phyloP scores from a whole-genome alignment of 2,113 vertebrate genomes.

The Colinus virginianus region DNA sequence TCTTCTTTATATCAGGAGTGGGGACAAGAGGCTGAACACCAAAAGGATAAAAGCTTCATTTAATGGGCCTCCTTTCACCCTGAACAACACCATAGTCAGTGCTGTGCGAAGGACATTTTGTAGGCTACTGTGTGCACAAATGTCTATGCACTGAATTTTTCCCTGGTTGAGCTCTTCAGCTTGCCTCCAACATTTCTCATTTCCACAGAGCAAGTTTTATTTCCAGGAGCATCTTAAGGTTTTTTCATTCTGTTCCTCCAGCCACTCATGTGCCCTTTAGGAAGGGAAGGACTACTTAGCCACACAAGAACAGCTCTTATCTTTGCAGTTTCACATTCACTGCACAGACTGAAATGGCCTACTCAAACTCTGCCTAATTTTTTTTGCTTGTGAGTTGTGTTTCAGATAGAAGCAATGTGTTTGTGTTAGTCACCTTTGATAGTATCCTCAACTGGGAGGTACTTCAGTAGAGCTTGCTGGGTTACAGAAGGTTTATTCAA shows the following conservation, averaged over 20 bases:
- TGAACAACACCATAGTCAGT: rapidly evolving
- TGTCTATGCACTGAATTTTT: not conserved
- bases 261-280: not conserved
- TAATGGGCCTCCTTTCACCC: not conserved
- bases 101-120: not conserved
- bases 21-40: not conserved
- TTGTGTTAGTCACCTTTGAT: not conserved
- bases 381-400: not conserved
- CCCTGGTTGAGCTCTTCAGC: not conserved
- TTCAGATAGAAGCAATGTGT: rapidly evolving
- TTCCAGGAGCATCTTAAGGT: not conserved
- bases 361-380: rapidly evolving
- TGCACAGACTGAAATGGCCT: rapidly evolving
- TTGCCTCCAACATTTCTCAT: not conserved
- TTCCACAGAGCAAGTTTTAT: not conserved
- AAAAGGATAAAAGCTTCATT: not conserved
- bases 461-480: not conserved
- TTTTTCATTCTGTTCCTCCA: rapidly evolving
- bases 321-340: rapidly evolving
- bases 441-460: rapidly evolving
- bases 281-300: not conserved
- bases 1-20: rapidly evolving
- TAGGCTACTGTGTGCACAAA: not conserved
- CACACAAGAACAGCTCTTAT: not conserved
- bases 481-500: not conserved